Conservation (phyloP, 2,113 vertebrate genomes). For the Hyperoodon ampullatus region DNA sequence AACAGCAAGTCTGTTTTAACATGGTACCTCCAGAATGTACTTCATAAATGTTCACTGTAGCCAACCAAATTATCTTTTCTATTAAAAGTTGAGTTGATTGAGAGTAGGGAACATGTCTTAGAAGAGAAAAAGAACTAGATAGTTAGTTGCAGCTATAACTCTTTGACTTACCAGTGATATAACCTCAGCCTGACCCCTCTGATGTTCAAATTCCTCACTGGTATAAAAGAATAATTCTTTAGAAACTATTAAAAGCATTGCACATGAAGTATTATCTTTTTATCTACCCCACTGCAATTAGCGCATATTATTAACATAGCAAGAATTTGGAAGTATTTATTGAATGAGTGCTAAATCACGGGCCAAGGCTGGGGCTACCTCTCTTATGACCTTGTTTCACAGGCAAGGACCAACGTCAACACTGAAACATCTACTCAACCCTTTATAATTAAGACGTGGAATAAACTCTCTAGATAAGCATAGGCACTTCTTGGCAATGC, state of each 20-base stretch:
- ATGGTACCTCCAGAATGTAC: background rate
- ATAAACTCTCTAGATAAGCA: background rate
- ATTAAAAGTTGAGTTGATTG: background rate
- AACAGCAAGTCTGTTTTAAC: background rate
- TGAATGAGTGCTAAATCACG: background rate
- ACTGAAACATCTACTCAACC: background rate
- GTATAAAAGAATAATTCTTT: background rate
- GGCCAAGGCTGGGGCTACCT: background rate
- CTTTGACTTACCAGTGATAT: background rate
- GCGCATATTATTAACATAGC: background rate
- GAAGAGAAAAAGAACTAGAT: background rate
- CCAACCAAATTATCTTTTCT: background rate
- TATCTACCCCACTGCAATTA: background rate
- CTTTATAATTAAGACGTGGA: background rate
- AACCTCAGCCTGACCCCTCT: background rate
- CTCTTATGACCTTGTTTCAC: background rate
- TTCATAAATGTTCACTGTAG: background rate
- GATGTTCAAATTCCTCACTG: background rate
- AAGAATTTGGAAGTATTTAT: background rate
- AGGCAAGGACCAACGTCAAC: background rate
- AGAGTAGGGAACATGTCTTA: background rate
- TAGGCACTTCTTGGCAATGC: background rate
- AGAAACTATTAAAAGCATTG: background rate
- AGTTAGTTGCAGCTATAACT: background rate
- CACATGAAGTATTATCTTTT: background rate